Base-by-base conservation (phyloP, 2,888 invertebrate species). In the Pandemis heparana region DNA sequence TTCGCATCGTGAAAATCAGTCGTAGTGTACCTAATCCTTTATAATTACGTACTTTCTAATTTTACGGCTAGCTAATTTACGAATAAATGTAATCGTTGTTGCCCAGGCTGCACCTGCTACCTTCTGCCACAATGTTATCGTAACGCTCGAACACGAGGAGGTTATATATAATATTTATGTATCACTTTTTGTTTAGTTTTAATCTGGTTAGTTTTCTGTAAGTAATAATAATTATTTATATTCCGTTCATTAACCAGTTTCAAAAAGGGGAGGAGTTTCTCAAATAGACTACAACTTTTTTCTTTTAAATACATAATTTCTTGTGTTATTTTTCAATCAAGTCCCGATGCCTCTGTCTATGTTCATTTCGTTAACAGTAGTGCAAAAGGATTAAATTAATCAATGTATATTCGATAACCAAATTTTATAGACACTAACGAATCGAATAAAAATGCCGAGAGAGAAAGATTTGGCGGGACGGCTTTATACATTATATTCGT, bases 401-500 rank as follows among this genome's bases (percentile, higher is more conserved):
- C 63, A 73, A 73, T 68, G 63, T 63, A 48, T 41, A 69, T 73
- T 63, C 64, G 41, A 68, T 64, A 69, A 64, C 73, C 63, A 14
- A 69, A 69, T 69, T 73, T 64, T 23, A 48, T 18, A 60, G 68
- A 60, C 63, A 69, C 73, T 73, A 73, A 73, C 73, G 73, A 73
- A 73, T 73, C 73, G 41, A 73, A 73, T 73, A 73, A 73, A 68
- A 73, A 64, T 41, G 48, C 48, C 23, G 60, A 56, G 39, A 59
- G 56, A 62, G 56, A 59, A 69, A 69, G 59, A 73, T 72, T 69
- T 70, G 16, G 6, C 16, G 23, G 73, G 18, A 69, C 48, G 12
- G 41, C 12, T 48, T 64, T 64, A 73, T 73, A 41, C 56, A 38
- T 12, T 23, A 63, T 46, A 4, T 9, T 2, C 23, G 2, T 41